A percentile compares a stretch with the other conserved stretches of the same genome.
phyloP scores from a whole-genome alignment of 2,113 vertebrate species.

The Myotis lucifugus region DNA sequence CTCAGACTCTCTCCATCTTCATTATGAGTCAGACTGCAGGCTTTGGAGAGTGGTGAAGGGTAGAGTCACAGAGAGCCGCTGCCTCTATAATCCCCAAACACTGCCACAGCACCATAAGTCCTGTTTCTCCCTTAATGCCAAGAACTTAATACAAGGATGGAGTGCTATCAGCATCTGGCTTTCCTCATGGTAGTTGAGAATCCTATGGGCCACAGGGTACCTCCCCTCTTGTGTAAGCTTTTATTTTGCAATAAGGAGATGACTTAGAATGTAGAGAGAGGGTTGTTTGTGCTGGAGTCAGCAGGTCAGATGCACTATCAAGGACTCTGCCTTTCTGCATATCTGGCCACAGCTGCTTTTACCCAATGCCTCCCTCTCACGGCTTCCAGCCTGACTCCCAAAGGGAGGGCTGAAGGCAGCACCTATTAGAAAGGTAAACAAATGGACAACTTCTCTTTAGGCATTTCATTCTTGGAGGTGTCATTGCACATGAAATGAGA shows the following conservation, averaged over 20 bases:
- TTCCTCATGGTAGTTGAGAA: neutral
- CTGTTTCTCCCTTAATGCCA: constrained; percentile 18
- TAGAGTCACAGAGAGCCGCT: neutral
- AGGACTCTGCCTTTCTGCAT: neutral
- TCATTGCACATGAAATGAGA: neutral
- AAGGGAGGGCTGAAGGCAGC: neutral
- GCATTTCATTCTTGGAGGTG: neutral
- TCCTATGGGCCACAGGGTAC: neutral
- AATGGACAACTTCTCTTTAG: neutral
- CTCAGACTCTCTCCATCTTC: neutral
- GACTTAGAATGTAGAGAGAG: neutral
- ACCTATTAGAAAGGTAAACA: neutral
- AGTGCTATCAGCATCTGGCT: neutral
- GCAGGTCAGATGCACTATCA: too few species aligned
- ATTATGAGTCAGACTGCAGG: neutral
- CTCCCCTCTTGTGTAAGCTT: neutral
- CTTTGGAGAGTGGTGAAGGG: neutral
- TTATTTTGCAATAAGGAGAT: neutral
- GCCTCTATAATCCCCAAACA: neutral
- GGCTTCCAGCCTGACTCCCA: neutral
- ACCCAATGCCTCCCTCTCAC: neutral
- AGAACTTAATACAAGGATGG: neutral
- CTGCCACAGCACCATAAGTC: neutral
- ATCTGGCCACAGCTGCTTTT: neutral
- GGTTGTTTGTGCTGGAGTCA: neutral